Conservation (phyloP, 2,113 vertebrate species). For the Lathamus discolor region DNA sequence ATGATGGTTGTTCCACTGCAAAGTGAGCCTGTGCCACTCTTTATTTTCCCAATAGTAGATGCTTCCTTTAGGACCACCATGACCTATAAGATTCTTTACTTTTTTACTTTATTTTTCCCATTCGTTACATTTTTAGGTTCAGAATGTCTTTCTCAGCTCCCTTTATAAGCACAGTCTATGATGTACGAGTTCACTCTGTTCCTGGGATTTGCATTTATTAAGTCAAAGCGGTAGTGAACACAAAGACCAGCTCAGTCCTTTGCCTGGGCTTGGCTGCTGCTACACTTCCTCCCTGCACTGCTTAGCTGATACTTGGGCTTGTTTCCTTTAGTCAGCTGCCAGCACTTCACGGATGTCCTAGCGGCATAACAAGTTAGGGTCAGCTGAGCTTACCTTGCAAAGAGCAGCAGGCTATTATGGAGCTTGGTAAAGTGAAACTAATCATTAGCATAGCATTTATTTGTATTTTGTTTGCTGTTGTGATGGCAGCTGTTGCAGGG, state of each 20-base stretch:
- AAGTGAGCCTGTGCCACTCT: background rate
- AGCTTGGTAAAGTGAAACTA: background rate
- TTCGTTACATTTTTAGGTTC: background rate
- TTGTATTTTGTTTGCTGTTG: background rate
- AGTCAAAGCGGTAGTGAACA: background rate
- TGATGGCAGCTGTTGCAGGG: background rate
- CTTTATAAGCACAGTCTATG: background rate
- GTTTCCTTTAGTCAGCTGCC: background rate
- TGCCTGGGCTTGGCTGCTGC: background rate
- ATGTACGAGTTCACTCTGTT: background rate
- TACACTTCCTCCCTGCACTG: background rate
- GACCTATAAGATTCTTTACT: background rate
- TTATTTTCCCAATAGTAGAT: background rate
- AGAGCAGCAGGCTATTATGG: background rate
- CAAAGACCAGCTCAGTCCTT: background rate
- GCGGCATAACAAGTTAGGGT: background rate
- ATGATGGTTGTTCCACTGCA: background rate
- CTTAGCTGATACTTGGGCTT: background rate
- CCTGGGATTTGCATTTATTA: constrained; percentile 26
- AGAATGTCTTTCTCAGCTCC: background rate
- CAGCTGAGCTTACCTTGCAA: background rate
- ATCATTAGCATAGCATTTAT: background rate
- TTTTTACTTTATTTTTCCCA: background rate
- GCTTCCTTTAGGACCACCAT: background rate
- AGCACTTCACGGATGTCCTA: background rate